These are phyloP conservation scores for Chaetorhynchus papuensis DNA, from an alignment of 2,113 vertebrate species.

Conservation along the genomic window DNA sequence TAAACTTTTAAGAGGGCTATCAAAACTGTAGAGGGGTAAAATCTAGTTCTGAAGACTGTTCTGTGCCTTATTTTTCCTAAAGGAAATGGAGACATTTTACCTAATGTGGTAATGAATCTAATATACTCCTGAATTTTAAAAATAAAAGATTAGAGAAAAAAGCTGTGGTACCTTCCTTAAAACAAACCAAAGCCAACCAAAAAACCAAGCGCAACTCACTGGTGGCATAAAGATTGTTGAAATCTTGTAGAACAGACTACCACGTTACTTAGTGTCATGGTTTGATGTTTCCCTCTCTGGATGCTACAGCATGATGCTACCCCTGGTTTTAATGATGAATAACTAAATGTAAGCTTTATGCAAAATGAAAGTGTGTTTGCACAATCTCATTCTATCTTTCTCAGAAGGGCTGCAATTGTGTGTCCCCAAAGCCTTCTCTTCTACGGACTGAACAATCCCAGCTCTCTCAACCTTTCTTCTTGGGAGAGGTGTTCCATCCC, in stretches of 20 bases:
- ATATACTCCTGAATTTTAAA: neutral
- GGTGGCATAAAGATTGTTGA: neutral
- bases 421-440: neutral
- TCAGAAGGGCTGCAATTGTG: neutral
- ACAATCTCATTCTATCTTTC: neutral
- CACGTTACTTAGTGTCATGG: neutral
- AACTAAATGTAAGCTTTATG: neutral
- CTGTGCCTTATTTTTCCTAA: neutral
- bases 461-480: neutral
- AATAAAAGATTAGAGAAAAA: neutral
- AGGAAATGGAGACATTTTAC: neutral
- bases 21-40: neutral
- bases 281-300: neutral
- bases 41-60: neutral
- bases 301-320: neutral
- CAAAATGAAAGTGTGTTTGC: neutral
- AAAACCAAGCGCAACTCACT: neutral
- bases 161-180: neutral
- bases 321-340: neutral
- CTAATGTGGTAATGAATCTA: neutral
- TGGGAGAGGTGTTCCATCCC: neutral
- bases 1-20: neutral
- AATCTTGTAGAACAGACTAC: neutral
- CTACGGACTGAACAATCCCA: neutral
- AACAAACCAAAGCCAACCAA: neutral